Conservation (phyloP, 2,797 vertebrate genomes). For the Chaunax sp. region DNA sequence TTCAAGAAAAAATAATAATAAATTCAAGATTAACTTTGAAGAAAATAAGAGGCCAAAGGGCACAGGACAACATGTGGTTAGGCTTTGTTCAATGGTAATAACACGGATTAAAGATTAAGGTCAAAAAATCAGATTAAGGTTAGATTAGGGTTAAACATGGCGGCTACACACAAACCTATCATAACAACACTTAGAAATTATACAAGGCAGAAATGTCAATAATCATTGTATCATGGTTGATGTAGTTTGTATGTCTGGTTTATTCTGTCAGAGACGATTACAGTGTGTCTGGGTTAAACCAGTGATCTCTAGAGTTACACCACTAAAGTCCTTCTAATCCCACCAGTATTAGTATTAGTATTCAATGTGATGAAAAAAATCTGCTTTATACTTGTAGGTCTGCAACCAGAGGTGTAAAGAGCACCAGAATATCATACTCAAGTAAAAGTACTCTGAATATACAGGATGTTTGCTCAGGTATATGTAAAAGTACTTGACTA, state of each 20-base stretch:
- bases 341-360: neutral
- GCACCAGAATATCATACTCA: no score
- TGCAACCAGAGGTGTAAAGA: no score
- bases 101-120: conserved; percentile 67
- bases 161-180: conserved; percentile 1
- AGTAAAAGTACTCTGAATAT: no score
- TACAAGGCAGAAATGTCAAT: neutral
- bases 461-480: no score
- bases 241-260: conserved; percentile 15
- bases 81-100: conserved; percentile 10
- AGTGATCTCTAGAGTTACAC: conserved; percentile 14
- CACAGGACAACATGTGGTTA: neutral
- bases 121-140: conserved; percentile 62
- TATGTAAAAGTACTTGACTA: no score
- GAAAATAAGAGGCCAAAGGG: neutral
- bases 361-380: conserved; percentile 15
- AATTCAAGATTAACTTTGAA: neutral
- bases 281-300: conserved; percentile 15
- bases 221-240: conserved; percentile 2
- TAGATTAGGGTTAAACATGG: conserved; percentile 29
- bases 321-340: conserved; percentile 12
- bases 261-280: conserved; percentile 31
- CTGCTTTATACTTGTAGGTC: conserved; percentile 5
- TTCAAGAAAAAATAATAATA: no score
- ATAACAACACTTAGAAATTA: neutral